Conservation (phyloP, 2,113 vertebrate genomes). For the Bubo bubo region DNA sequence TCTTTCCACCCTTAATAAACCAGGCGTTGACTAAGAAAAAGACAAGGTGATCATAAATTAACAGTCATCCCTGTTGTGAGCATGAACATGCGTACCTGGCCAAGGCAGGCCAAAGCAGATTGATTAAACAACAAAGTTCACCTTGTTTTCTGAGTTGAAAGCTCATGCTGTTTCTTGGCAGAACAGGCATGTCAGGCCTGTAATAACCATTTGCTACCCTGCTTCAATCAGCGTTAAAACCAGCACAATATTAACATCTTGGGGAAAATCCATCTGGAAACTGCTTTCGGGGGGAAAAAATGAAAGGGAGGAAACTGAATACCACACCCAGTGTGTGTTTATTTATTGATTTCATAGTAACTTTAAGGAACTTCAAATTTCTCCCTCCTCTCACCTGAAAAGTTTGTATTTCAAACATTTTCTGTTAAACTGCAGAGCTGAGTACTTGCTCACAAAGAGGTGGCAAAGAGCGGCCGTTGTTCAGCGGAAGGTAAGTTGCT, state of each 20-base stretch:
- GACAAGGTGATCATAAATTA: neutral
- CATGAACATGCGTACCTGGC: neutral
- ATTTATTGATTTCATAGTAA: neutral
- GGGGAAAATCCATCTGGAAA: conserved; percentile 51
- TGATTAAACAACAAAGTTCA: conserved; percentile 33
- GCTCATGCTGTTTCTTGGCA: conserved; percentile 52
- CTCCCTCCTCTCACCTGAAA: neutral
- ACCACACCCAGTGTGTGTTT: neutral
- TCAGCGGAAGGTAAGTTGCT: neutral
- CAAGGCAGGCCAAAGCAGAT: neutral
- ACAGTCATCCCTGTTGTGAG: neutral
- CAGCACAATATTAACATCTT: conserved; percentile 27
- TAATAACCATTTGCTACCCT: conserved; percentile 38
- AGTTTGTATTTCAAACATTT: neutral
- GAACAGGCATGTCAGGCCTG: conserved; percentile 21
- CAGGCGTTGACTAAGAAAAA: neutral
- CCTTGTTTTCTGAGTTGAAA: conserved; percentile 41
- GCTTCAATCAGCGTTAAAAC: conserved; percentile 11
- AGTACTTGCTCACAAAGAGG: neutral
- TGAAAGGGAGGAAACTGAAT: neutral
- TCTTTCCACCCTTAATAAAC: neutral
- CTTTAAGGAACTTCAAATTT: neutral
- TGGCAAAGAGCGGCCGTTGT: neutral
- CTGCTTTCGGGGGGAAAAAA: neutral
- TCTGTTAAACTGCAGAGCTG: neutral